Conservation (phyloP, 2,797 vertebrate genomes). For the Alauda arvensis region DNA sequence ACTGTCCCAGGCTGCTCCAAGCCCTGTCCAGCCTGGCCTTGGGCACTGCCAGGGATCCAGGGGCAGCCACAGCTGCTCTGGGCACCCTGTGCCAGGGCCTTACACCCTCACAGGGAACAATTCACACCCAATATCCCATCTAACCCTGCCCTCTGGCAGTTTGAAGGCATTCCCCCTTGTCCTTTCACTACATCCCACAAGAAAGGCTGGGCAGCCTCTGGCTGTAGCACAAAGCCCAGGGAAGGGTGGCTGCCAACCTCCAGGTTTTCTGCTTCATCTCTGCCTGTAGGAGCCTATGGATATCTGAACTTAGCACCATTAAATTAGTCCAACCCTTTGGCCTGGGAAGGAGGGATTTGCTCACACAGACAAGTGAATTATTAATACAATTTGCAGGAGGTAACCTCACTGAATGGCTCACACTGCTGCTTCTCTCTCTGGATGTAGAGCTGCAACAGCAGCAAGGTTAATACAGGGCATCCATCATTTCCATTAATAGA, state of each 20-base stretch:
- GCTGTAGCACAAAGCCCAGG: not conserved
- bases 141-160: not conserved
- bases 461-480: conserved; percentile 59
- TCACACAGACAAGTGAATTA: conserved; percentile 44
- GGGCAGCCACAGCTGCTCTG: not conserved
- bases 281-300: not conserved
- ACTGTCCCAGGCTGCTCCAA: not conserved
- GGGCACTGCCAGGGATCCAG: not conserved
- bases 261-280: not conserved
- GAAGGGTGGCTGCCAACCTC: not conserved
- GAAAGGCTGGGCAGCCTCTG: not conserved
- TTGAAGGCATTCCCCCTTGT: not conserved
- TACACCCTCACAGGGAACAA: accelerated
- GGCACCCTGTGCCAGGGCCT: not conserved
- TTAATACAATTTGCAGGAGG: conserved; percentile 53
- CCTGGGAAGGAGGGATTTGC: conserved; percentile 27
- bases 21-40: accelerated
- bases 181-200: not conserved
- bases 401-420: conserved; percentile 35
- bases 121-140: not conserved
- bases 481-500: conserved; percentile 56
- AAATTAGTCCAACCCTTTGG: not conserved
- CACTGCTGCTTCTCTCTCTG: not conserved
- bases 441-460: not conserved
- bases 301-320: not conserved